phyloP scores from a whole-genome alignment of 2,113 vertebrate genomes.

The Mohoua ochrocephala region DNA sequence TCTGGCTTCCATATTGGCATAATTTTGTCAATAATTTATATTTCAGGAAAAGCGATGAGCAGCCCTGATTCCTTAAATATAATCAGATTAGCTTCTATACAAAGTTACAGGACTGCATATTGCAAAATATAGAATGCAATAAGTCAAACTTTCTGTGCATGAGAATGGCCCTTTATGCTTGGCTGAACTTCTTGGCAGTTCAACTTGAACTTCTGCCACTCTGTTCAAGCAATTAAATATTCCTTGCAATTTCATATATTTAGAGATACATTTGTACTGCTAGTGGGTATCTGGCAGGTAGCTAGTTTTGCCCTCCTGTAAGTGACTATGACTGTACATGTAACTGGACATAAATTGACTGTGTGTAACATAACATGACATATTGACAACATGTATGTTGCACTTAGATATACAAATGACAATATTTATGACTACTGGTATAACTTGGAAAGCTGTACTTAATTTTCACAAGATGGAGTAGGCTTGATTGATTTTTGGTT shows the following conservation, averaged over 20 bases:
- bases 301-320: neutral
- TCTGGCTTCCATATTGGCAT: neutral
- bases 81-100: neutral
- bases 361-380: neutral
- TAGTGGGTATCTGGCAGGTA: neutral
- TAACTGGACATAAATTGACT: neutral
- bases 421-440: neutral
- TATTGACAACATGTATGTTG: neutral
- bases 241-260: neutral
- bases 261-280: neutral
- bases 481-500: neutral
- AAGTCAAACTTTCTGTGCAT: neutral
- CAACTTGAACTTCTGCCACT: neutral
- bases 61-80: neutral
- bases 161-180: neutral
- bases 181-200: too few relatives aligned
- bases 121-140: neutral
- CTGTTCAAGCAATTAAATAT: neutral
- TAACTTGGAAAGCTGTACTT: neutral
- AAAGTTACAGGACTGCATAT: neutral
- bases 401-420: neutral
- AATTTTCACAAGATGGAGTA: neutral
- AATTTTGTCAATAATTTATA: neutral
- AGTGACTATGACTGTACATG: neutral
- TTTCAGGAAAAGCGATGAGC: neutral